phyloP scores from a whole-genome alignment of 2,797 vertebrate genomes.

The Molossus molossus region DNA sequence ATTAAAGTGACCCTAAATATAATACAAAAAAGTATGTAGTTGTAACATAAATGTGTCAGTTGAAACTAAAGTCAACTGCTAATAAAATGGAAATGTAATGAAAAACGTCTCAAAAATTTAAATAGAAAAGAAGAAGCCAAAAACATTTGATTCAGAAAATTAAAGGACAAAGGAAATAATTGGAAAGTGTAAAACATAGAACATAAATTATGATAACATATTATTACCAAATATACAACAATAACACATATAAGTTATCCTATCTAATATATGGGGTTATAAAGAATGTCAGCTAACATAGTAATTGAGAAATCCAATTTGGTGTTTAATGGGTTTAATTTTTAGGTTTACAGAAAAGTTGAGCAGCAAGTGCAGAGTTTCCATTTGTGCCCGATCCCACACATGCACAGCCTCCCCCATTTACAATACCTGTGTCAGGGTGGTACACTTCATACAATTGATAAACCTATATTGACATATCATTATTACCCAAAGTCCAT shows the following conservation, averaged over 20 bases:
- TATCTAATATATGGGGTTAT: neutral
- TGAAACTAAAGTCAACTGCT: neutral
- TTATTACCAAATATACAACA: neutral
- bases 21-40: neutral
- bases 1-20: slow-evolving; percentile 1
- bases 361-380: neutral
- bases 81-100: neutral
- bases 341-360: neutral
- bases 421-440: too few species aligned
- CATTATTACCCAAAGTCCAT: neutral
- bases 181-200: neutral
- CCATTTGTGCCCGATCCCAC: neutral
- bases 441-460: neutral
- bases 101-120: neutral
- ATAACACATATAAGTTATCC: neutral
- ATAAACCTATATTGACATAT: neutral
- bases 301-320: neutral
- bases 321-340: neutral
- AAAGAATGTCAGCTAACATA: neutral
- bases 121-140: neutral
- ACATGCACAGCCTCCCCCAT: neutral
- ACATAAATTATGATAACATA: neutral
- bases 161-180: neutral
- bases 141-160: neutral
- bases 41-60: neutral